Percentiles rank a stretch among this genome's conserved stretches.
phyloP scores from a whole-genome alignment of 2,113 vertebrate species.

The Motacilla alba region DNA sequence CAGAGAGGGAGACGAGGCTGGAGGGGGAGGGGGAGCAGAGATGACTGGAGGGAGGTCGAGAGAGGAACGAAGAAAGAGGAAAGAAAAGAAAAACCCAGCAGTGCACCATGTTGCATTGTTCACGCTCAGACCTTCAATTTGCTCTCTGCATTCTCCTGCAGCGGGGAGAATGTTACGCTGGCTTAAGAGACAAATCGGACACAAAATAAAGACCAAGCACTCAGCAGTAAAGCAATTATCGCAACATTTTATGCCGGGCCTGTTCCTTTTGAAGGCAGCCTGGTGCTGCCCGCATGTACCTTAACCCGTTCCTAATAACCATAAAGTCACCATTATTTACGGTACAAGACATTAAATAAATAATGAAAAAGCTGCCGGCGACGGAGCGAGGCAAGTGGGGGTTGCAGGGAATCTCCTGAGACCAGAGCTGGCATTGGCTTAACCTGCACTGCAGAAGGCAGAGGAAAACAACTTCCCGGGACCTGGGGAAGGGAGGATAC shows the following conservation, averaged over 20 bases:
- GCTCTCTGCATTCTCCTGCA: conserved; percentile 99
- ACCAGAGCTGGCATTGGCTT: conserved; percentile 59
- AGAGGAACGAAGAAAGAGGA: conserved; percentile 81
- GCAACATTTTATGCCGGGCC: conserved; percentile 94
- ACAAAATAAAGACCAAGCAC: conserved; percentile 93
- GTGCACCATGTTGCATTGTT: conserved; percentile 98
- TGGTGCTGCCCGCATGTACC: conserved; percentile 85
- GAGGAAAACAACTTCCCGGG: conserved; percentile 15
- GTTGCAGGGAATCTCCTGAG: conserved; percentile 61
- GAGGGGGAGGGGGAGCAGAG: conserved; percentile 70
- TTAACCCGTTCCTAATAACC: conserved; percentile 99
- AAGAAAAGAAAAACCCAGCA: conserved; percentile 87
- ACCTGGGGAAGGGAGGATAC: background rate
- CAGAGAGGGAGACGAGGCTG: conserved; percentile 62
- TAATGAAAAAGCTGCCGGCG: conserved; percentile 79
- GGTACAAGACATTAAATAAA: conserved; percentile 99
- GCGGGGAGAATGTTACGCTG: conserved; percentile 98
- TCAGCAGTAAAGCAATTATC: conserved; percentile 99
- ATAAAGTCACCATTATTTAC: conserved; percentile 99
- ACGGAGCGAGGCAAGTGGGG: conserved; percentile 71
- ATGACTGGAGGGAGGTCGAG: conserved; percentile 80
- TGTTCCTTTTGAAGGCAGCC: conserved; percentile 92
- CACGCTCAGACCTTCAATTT: conserved; percentile 99
- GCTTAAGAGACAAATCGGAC: conserved; percentile 99
- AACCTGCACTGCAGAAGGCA: conserved; percentile 49